These are phyloP conservation scores for Melanogrammus aeglefinus DNA, from an alignment of 2,797 vertebrate species.

Conservation along the genomic window DNA sequence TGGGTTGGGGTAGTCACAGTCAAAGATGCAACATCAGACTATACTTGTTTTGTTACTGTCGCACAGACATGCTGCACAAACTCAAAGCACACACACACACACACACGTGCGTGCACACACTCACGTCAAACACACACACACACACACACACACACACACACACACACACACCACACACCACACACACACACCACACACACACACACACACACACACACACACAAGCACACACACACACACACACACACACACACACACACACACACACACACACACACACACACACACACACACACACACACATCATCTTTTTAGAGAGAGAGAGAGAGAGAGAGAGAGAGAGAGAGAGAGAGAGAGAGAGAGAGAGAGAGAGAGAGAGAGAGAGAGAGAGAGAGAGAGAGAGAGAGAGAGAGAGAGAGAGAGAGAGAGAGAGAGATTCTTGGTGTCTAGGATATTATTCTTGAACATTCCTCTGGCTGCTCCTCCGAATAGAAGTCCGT, in stretches of 20 bases:
- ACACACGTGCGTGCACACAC: background rate
- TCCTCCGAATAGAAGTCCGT: background rate
- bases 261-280: too few relatives aligned
- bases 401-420: background rate
- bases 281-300: background rate
- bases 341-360: background rate
- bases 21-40: background rate
- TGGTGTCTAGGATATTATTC: conserved; percentile 34
- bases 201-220: background rate
- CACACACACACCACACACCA: background rate
- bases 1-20: background rate
- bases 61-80: background rate
- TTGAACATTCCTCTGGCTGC: conserved; percentile 43
- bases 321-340: background rate
- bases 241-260: too few relatives aligned
- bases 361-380: conserved; percentile 1
- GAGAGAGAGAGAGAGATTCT: background rate
- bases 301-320: background rate
- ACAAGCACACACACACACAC: too few relatives aligned
- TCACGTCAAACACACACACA: background rate
- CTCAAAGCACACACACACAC: background rate
- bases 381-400: background rate
- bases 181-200: background rate
- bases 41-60: background rate
- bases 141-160: background rate